Evolutionary conservation across 2,113 vertebrate species (phyloP), one percentile per base, ranked within the genome.

Genomic region (Tragulus kanchil): DNA sequence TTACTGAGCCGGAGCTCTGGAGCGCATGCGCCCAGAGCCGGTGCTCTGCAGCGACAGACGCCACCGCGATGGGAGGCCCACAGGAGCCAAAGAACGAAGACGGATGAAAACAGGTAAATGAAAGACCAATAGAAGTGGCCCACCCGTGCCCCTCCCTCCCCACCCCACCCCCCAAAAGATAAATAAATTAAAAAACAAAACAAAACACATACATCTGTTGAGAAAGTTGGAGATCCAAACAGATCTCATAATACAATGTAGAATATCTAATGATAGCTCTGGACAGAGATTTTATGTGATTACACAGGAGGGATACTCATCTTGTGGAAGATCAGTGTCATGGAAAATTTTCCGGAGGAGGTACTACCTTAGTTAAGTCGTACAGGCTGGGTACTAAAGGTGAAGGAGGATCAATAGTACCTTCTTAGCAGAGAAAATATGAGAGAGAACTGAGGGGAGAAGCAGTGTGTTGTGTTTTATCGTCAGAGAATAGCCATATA

Each of bases 311-410:
- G 19, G 21, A 3, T 93, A 62, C 52, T 95, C 11, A 21, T 21
- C 28, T 14, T 85, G 0, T 75, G 52, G 56, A 75, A 69, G 45
- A 50, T 6, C n/a, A 31, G 9, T 92, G 26, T 85, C 23, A 52
- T 67, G 19, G 52, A 88, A 71, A 56, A 26, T n/a, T 81, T 93
- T 87, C 62, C 93, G 54, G 90, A 94, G 78, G 48, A 91, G 28
- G 6, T 65, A 25, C 17, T 75, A 67, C 23, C 8, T 82, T 94
- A 61, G 54, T 93, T 58, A 88, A 79, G 65, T 83, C 17, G 26
- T 75, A 54, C 48, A 92, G 52, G 61, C 62, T 89, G 65, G 36
- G 2, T 59, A 56, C 25, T 85, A 48, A 87, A 78, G 59, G 58
- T 28, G 58, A 62, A 65, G 54, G n/a, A 75, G 13, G 11, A 56